These are phyloP conservation scores for Masticophis lateralis DNA, from an alignment of 2,797 vertebrate genomes.

Conservation along the genomic window DNA sequence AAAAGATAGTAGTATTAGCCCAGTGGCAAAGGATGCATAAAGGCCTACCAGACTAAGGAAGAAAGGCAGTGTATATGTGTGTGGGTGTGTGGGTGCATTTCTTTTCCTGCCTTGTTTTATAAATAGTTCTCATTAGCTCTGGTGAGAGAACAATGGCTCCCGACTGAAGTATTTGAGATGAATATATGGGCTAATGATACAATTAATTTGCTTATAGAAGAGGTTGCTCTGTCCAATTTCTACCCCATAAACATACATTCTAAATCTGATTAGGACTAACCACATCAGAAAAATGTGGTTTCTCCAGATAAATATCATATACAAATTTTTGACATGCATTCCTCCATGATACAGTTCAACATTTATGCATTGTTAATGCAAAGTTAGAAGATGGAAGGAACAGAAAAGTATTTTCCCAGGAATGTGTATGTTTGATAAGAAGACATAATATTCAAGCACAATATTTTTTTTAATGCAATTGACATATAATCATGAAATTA, in stretches of 20 bases:
- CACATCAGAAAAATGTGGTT: neutral
- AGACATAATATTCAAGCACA: neutral
- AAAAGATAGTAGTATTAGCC: neutral
- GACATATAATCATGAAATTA: neutral
- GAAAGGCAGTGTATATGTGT: neutral
- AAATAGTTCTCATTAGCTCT: slow-evolving; percentile 20
- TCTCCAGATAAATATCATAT: neutral
- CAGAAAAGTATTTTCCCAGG: neutral
- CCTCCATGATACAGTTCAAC: neutral
- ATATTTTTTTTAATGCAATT: neutral
- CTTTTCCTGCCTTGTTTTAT: neutral
- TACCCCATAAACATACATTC: neutral
- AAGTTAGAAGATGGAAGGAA: neutral
- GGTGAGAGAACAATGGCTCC: slow-evolving; percentile 5
- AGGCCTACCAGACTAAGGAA: neutral
- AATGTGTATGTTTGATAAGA: slow-evolving; percentile 8
- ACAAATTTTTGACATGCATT: neutral
- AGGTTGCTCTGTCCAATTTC: neutral
- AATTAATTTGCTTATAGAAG: neutral
- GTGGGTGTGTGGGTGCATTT: neutral
- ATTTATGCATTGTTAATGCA: neutral
- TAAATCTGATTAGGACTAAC: neutral
- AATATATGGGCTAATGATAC: neutral
- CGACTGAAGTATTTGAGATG: neutral
- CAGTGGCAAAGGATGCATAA: neutral